Evolutionary conservation across 1,140 invertebrate genomes (phyloP).

Genomic region (Parasteatoda tepidariorum): DNA sequence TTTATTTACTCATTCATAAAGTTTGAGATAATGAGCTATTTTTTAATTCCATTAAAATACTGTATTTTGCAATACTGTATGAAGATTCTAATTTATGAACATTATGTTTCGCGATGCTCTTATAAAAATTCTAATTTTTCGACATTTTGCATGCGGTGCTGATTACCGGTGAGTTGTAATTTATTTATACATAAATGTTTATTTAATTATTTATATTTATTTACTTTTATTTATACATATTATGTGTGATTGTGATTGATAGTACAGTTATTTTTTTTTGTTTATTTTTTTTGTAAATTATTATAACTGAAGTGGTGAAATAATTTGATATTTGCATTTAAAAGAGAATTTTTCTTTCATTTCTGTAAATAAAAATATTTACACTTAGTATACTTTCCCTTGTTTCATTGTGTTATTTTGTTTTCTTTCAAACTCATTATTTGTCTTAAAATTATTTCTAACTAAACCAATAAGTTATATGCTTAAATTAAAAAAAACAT

Average conservation of each 20-base stretch:
- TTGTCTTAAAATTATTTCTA: too few relatives aligned
- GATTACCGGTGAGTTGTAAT: constrained; percentile 34
- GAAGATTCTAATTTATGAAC: not conserved
- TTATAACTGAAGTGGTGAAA: constrained; percentile 4
- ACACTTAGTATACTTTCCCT: not conserved
- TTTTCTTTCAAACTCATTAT: not conserved
- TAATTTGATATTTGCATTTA: constrained; percentile 27
- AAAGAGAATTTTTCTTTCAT: constrained; percentile 17
- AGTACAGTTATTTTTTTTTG: too few relatives aligned
- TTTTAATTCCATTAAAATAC: not conserved
- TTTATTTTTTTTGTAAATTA: not conserved
- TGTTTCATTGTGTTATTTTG: not conserved
- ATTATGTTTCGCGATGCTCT: not conserved
- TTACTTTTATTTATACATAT: constrained; percentile 7
- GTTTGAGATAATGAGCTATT: not conserved
- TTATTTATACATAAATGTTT: not conserved
- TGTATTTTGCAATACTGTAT: not conserved
- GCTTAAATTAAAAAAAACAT: too few relatives aligned
- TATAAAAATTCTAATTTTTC: not conserved
- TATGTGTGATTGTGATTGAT: constrained; percentile 17
- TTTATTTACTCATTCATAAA: not conserved
- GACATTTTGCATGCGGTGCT: not conserved
- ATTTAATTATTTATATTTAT: constrained; percentile 1
- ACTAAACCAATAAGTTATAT: too few relatives aligned
- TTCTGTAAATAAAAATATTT: constrained; percentile 35